phyloP scores from a whole-genome alignment of 2,113 vertebrate species.

The Leptobrachium leishanense region DNA sequence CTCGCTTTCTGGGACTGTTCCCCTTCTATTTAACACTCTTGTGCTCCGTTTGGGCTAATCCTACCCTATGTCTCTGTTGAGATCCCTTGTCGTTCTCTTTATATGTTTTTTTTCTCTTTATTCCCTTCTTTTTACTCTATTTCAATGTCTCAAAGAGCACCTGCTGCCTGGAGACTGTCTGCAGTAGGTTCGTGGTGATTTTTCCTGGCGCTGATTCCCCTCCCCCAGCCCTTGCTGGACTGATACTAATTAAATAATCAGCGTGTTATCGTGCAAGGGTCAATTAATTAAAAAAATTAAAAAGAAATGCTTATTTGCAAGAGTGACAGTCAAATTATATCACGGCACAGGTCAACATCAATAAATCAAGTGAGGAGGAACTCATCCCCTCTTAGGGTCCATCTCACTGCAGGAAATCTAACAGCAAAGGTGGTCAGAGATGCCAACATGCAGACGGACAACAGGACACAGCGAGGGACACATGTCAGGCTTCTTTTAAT shows the following conservation, averaged over 20 bases:
- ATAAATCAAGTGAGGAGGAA: slow-evolving; percentile 31
- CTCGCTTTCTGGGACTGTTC: too few relatives aligned
- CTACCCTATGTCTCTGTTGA: background rate
- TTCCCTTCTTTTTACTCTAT: background rate
- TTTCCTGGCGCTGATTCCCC: background rate
- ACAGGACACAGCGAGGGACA: background rate
- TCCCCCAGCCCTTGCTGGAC: slow-evolving; percentile 1
- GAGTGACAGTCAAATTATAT: slow-evolving; percentile 11
- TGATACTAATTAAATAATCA: slow-evolving; percentile 43
- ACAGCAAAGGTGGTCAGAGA: background rate
- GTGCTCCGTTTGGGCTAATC: too few relatives aligned
- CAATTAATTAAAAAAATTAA: slow-evolving; percentile 34
- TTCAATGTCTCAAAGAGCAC: background rate
- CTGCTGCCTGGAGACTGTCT: background rate
- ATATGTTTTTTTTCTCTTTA: background rate
- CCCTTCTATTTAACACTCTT: too few relatives aligned
- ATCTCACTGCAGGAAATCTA: background rate
- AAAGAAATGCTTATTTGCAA: slow-evolving; percentile 10
- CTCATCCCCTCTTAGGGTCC: background rate
- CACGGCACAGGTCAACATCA: slow-evolving; percentile 14
- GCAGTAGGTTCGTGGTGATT: background rate
- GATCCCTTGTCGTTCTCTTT: background rate
- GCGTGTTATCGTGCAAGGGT: slow-evolving; percentile 36
- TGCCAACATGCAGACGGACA: background rate
- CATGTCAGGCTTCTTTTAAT: background rate